Evolutionary conservation across 2,797 vertebrate species (phyloP), one percentile per base, ranked within the genome.

Genomic region (Melanotaenia pygmaea): DNA sequence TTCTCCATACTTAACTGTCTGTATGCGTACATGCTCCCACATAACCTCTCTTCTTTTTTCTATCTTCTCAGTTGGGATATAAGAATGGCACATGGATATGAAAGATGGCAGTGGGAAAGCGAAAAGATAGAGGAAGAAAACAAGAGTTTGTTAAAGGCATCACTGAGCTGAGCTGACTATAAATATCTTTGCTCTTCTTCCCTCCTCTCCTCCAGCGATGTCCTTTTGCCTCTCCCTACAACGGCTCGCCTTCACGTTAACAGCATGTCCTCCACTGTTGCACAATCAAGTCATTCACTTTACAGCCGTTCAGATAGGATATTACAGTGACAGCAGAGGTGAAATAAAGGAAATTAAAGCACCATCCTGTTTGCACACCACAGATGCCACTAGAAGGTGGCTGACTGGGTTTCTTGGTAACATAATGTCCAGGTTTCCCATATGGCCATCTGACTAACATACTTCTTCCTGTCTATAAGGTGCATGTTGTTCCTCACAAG

Each of bases 131-230:
- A 40, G 71, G 59, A 67, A 66, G 77, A 74, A 70, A 76, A 45
- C 43, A 45, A 64, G 64, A 72, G 51, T 56, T 70, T 85, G 80
- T 72, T 32, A 72, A 80, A 88, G 76, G 64, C 68, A 74, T 74
- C 30, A 22, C 70, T 75, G 89, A 82, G 85, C 79, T 3, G 73
- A 79, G 83, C 80, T 57, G 66, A 73, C 89, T 92, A 90, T 86
- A 89, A 90, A 92, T 92, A 90, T 85, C 77, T 74, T 38, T 37
- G 63, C 70, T 77, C 67, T 70, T 56, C 56, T 61, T 53, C 82
- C 61, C 65, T 83, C 10, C n/a, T 82, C 76, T 83, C 82, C 70
- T 77, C 70, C 70, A 63, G 72, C 37, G 56, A 65, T 76, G 81
- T 74, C 67, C 72, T 50, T 26, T 69, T 26, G 0, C 80, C 69